Conservation (phyloP, 2,888 invertebrate genomes). For the Melinaea menophilus region DNA sequence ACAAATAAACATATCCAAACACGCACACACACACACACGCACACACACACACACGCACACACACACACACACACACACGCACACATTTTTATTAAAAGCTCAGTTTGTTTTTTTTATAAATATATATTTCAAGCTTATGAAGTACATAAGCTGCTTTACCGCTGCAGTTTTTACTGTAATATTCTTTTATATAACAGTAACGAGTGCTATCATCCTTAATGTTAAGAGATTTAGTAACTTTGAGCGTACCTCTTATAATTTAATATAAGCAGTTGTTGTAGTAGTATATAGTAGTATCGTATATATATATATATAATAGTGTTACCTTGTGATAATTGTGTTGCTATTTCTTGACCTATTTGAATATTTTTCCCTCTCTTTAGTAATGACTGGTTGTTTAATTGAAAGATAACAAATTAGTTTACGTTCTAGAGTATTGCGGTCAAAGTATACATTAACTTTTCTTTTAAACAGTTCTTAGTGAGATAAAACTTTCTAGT, state of each 20-base stretch:
- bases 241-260: no score
- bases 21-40: no score
- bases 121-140: not conserved
- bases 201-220: constrained; percentile 20
- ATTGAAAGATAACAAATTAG: constrained; percentile 43
- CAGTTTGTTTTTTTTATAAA: not conserved
- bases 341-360: no score
- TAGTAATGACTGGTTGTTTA: constrained; percentile 32
- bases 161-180: not conserved
- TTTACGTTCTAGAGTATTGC: constrained; percentile 54
- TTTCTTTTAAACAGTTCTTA: constrained; percentile 18
- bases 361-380: no score
- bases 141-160: not conserved
- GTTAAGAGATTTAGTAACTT: constrained; percentile 12
- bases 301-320: no score
- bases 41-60: no score
- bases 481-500: constrained; percentile 4
- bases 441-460: constrained; percentile 54
- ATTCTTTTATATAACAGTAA: constrained; percentile 11
- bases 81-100: no score
- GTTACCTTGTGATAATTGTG: no score
- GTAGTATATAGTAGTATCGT: no score
- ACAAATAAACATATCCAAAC: no score
- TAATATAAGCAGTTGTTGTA: no score
- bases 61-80: no score